Base-by-base conservation (phyloP, 2,888 invertebrate genomes). In the Drosophila buzzatii region DNA sequence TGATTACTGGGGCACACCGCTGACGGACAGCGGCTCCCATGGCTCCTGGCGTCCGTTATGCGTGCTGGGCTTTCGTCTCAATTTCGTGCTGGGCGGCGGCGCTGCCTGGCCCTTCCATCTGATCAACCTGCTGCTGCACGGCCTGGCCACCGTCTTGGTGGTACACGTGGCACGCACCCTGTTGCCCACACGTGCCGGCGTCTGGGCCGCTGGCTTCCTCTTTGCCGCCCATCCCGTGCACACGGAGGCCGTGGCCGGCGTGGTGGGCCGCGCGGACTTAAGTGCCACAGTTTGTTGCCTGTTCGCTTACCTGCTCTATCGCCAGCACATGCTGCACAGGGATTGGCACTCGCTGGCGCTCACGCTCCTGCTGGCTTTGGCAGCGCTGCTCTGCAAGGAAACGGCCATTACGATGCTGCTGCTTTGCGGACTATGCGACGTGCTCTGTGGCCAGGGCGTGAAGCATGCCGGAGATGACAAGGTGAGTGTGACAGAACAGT, bases 1-100 rank as follows among this genome's bases (percentile, higher is more conserved):
- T 94, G 99, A 99, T 94, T 99, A 98, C 94, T 99, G 99, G 99
- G 99, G 99, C 59, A 99, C 98, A 44, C 97, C 98, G 68, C 94
- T 99, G 86, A 95, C 95, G 82, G 98, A 98, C 94, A 95, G 96
- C 77, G 98, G 98, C 64, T 98, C 98, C 33, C 99, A 99, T 94
- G 99, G 99, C 91, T 99, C 98, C 68, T 99, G 98, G 94, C 95
- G 99, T 56, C 99, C 99, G 62, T 94, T 99, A 89, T 97, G 97
- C 93, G 97, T 97, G 78, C 96, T 97, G 79, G 96, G 97, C 82
- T 98, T 97, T 94, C 96, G 98, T 84, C 94, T 97, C 82, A 98
- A 98, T 94, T 95, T 95, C 93, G 94, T 96, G 73, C 94, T 96
- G 78, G 96, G 96, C 81, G 64, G 53, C 64, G 95, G 96, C 85